phyloP scores from a whole-genome alignment of 92 coral and sea anemone genomes.

The Meandrina meandrites region DNA sequence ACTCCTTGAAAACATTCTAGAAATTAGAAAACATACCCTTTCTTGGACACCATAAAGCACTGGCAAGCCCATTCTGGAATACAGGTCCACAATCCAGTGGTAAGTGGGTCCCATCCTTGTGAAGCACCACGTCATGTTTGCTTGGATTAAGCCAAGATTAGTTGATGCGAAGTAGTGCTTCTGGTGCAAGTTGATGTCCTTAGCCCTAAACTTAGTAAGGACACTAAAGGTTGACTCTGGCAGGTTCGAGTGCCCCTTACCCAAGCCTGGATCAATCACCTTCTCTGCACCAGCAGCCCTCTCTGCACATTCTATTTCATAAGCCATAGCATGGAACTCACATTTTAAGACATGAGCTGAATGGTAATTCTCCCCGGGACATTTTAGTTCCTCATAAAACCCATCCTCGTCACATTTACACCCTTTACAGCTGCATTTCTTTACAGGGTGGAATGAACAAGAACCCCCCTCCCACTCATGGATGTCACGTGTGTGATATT shows the following conservation, averaged over 20 bases:
- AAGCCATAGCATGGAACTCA: not conserved
- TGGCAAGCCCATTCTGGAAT: not conserved
- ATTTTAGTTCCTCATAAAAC: constrained; percentile 45
- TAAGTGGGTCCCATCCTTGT: not conserved
- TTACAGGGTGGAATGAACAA: constrained; percentile 2
- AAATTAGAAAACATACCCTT: not conserved
- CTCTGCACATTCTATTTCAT: not conserved
- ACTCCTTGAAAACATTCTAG: no score
- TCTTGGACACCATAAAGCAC: not conserved
- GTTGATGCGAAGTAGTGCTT: constrained; percentile 26
- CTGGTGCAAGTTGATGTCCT: constrained; percentile 15
- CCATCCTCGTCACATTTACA: constrained; percentile 42
- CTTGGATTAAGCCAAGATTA: not conserved
- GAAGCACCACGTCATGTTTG: not conserved
- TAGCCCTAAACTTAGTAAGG: not conserved
- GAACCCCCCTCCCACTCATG: constrained; percentile 59
- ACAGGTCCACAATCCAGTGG: not conserved
- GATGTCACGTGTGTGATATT: constrained; percentile 61
- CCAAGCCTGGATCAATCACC: not conserved
- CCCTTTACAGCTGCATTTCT: constrained; percentile 34
- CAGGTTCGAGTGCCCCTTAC: constrained; percentile 26
- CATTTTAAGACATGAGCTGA: constrained; percentile 24
- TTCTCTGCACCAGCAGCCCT: constrained; percentile 25
- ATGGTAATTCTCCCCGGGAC: constrained; percentile 8
- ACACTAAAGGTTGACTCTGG: constrained; percentile 30